These are phyloP conservation scores for Melipona beecheii DNA, from an alignment of 2,888 invertebrate genomes.

Conservation along the genomic window DNA sequence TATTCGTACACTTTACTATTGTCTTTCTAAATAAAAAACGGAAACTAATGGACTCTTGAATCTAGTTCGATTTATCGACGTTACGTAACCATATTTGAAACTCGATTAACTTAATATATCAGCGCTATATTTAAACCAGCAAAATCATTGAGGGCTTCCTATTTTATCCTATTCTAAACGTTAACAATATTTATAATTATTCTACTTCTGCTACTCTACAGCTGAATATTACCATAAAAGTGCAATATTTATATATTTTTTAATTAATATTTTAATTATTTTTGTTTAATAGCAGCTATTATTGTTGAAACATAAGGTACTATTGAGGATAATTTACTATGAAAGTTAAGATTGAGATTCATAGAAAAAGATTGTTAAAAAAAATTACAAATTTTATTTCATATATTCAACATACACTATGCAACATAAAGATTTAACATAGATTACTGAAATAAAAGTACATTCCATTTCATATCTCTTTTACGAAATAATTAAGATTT, in stretches of 20 bases:
- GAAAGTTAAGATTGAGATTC: neutral
- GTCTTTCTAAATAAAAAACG: conserved; percentile 75
- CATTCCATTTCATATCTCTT: neutral
- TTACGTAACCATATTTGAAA: neutral
- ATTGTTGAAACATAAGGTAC: neutral
- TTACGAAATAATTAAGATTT: conserved; percentile 76
- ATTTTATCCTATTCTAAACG: neutral
- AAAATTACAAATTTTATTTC: conserved; percentile 60
- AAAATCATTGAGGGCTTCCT: neutral
- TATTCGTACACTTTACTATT: conserved; percentile 78
- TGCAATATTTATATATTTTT: neutral
- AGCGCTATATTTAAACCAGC: neutral
- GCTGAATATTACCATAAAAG: neutral
- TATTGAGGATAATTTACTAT: neutral
- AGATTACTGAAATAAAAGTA: too few species aligned
- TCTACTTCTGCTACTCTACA: too few species aligned
- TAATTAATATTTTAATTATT: neutral
- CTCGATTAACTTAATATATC: neutral
- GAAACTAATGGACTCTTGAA: conserved; percentile 42
- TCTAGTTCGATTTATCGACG: conserved; percentile 5
- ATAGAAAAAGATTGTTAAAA: neutral
- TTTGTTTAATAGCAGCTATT: neutral
- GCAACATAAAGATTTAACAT: neutral
- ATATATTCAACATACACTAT: neutral
- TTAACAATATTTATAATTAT: too few species aligned